A percentile compares a stretch with the other conserved stretches of the same genome.
These are phyloP conservation scores for Stichopus chloronotus DNA, from an alignment of 35 echinoderm and acorn worm genomes.

Conservation along the genomic window DNA sequence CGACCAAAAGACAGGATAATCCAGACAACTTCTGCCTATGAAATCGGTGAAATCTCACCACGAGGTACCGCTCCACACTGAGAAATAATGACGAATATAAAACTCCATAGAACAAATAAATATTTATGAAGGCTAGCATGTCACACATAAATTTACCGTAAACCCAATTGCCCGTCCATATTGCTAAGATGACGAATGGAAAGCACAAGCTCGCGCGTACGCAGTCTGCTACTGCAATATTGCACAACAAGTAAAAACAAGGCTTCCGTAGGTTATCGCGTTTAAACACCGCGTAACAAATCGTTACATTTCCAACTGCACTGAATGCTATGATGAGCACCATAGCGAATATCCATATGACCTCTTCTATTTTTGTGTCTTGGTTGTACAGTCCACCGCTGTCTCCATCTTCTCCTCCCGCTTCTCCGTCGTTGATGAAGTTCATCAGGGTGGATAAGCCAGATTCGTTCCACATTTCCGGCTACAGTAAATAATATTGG, in stretches of 20 bases:
- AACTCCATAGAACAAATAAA: slow-evolving; percentile 88
- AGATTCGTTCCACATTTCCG: not conserved
- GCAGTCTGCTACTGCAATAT: slow-evolving; percentile 87
- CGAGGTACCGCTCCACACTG: slow-evolving; percentile 89
- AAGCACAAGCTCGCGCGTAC: slow-evolving; percentile 81
- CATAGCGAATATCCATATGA: slow-evolving; percentile 82
- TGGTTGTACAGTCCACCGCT: not conserved
- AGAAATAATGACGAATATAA: slow-evolving; percentile 85
- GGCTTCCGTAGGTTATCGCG: slow-evolving; percentile 76
- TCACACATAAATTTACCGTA: slow-evolving; percentile 87
- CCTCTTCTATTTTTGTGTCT: slow-evolving; percentile 11
- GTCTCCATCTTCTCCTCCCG: not conserved
- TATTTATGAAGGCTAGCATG: slow-evolving; percentile 94
- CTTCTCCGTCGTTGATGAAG: not conserved
- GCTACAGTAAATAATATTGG: not conserved
- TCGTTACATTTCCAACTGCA: slow-evolving; percentile 78
- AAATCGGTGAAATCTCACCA: slow-evolving; percentile 90
- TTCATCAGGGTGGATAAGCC: slow-evolving; percentile 26
- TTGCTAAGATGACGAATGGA: slow-evolving; percentile 75
- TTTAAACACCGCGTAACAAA: slow-evolving; percentile 74
- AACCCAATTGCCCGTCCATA: slow-evolving; percentile 74
- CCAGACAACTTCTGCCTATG: slow-evolving; percentile 91
- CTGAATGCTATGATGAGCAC: slow-evolving; percentile 80
- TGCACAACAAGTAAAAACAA: slow-evolving; percentile 95
- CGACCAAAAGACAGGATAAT: slow-evolving; percentile 73